Evolutionary conservation across 1,140 invertebrate genomes (phyloP).

Genomic region (Drosophila kanapiae): DNA sequence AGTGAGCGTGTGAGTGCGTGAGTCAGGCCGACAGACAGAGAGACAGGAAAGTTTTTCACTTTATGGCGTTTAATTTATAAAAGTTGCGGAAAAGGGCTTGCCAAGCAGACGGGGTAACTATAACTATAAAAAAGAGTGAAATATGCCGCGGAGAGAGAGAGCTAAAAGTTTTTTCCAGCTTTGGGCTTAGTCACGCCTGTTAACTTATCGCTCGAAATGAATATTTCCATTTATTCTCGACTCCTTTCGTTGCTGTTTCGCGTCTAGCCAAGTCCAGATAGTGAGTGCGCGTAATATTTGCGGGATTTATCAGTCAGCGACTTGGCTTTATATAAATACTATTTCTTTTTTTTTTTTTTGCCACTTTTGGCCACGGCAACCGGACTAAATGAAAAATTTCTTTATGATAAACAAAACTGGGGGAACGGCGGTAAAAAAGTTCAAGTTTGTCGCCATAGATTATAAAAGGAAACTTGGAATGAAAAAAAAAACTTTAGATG

Average conservation of each 20-base stretch:
- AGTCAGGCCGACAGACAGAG: conserved; percentile 55
- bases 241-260: conserved; percentile 20
- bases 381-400: conserved; percentile 40
- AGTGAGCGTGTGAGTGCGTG: conserved; percentile 71
- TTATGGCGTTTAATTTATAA: conserved; percentile 68
- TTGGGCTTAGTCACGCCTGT: conserved; percentile 59
- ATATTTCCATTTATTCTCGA: conserved; percentile 41
- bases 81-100: conserved; percentile 56
- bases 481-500: conserved; percentile 22
- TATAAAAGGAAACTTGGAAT: conserved; percentile 11
- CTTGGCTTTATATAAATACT: conserved; percentile 52
- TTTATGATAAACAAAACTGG: conserved; percentile 32
- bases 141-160: conserved; percentile 10
- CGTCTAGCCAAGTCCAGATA: conserved; percentile 44
- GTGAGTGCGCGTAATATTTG: conserved; percentile 25
- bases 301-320: conserved; percentile 52
- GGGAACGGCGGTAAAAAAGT: conserved; percentile 25
- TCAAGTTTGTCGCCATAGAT: conserved; percentile 38
- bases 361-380: conserved; percentile 44
- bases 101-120: conserved; percentile 19
- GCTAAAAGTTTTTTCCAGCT: conserved; percentile 47
- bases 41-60: conserved; percentile 71
- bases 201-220: conserved; percentile 72
- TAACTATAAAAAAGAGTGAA: conserved; percentile 20
- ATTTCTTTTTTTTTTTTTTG: conserved; percentile 38